These are phyloP conservation scores for Smithornis capensis DNA, from an alignment of 2,113 vertebrate species.

Conservation along the genomic window DNA sequence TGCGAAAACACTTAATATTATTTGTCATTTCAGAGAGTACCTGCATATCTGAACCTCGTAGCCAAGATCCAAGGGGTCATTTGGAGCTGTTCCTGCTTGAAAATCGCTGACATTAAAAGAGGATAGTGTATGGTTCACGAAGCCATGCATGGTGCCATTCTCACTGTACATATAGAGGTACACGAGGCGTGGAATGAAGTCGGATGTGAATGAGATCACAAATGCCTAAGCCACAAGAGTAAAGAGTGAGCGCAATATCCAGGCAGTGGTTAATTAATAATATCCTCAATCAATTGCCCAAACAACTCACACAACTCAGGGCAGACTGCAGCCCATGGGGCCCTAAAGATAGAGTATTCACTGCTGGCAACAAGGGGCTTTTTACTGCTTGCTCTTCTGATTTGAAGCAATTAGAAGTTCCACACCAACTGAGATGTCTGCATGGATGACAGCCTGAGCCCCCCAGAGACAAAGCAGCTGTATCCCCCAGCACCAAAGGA, in stretches of 20 bases:
- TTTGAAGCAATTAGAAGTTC: neutral
- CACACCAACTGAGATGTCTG: neutral
- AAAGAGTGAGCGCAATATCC: constrained; percentile 17
- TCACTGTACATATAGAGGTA: constrained; percentile 94
- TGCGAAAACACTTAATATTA: neutral
- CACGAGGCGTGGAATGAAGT: constrained; percentile 98
- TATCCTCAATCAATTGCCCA: neutral
- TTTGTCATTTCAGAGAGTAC: constrained; percentile 62
- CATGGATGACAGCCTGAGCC: neutral
- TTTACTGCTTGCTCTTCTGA: neutral
- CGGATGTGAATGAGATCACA: constrained; percentile 97
- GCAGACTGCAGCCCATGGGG: neutral
- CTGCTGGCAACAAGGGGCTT: neutral
- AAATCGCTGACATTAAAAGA: constrained; percentile 96
- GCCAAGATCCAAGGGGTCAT: constrained; percentile 80
- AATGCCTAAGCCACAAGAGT: constrained; percentile 83
- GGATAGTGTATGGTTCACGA: constrained; percentile 91
- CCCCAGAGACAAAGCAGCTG: neutral
- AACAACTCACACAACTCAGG: neutral
- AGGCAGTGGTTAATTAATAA: neutral
- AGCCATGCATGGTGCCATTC: constrained; percentile 93
- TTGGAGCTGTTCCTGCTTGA: constrained; percentile 82
- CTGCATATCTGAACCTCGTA: constrained; percentile 89
- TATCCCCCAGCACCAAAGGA: neutral
- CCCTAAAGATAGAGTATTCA: neutral